These are phyloP conservation scores for Andricus curvator DNA, from an alignment of 2,888 invertebrate species.

Conservation along the genomic window DNA sequence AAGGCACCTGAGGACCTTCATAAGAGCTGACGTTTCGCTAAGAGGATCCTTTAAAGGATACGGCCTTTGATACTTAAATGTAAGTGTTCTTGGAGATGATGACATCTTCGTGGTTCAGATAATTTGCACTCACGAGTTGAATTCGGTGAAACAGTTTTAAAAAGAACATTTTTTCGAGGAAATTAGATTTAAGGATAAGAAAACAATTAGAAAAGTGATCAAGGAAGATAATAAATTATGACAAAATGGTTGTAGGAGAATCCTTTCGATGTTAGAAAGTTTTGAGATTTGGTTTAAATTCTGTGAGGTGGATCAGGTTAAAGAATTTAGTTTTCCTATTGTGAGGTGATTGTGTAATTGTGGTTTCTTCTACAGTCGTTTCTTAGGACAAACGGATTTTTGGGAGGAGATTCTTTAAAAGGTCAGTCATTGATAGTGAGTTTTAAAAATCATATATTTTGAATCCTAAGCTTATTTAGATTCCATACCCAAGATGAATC, in stretches of 20 bases:
- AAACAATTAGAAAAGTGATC: neutral
- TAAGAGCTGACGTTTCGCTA: slow-evolving; percentile 3
- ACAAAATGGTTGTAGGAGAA: neutral
- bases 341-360: neutral
- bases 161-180: neutral
- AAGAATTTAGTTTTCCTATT: neutral
- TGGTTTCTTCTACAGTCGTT: neutral
- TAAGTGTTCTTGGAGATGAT: slow-evolving; percentile 3
- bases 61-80: neutral
- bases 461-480: neutral
- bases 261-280: neutral
- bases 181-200: neutral
- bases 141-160: neutral
- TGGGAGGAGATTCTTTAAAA: neutral
- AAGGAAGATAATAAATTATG: neutral
- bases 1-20: slow-evolving; percentile 11
- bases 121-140: neutral
- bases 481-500: neutral
- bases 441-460: neutral
- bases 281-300: neutral
- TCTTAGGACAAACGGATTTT: neutral
- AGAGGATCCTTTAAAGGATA: neutral
- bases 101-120: neutral
- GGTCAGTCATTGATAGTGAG: neutral
- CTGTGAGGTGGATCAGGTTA: neutral